A percentile compares a stretch with the other conserved stretches of the same genome.
These are phyloP conservation scores for Glossophaga mutica DNA, from an alignment of 2,797 vertebrate species.

Conservation along the genomic window DNA sequence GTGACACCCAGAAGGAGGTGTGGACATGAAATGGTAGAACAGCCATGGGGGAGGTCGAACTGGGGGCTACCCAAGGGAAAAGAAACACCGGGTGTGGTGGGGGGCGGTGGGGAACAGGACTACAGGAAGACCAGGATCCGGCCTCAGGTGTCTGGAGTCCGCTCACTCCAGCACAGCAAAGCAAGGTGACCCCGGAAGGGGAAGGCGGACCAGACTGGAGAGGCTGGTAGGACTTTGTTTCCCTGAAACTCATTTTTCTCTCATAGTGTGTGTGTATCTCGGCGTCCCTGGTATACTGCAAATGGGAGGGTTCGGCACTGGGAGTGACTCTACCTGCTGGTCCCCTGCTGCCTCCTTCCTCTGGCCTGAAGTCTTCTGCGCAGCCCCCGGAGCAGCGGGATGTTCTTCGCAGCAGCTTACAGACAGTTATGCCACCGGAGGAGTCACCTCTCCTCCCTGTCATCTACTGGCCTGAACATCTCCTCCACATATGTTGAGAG, in stretches of 20 bases:
- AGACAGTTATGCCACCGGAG: neutral
- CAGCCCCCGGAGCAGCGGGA: rapidly evolving
- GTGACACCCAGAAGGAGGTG: rapidly evolving
- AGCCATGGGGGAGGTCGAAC: neutral
- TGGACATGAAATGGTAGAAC: neutral
- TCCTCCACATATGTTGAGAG: neutral
- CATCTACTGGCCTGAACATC: neutral
- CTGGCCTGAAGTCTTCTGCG: neutral
- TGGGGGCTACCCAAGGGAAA: neutral
- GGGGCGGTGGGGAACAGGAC: neutral
- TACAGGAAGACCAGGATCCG: neutral
- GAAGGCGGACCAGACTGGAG: neutral
- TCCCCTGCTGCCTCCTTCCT: neutral
- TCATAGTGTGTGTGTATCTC: neutral
- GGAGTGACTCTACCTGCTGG: neutral
- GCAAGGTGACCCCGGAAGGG: neutral
- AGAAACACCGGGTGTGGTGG: neutral
- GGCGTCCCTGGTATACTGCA: neutral
- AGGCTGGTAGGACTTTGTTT: neutral
- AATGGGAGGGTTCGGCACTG: rapidly evolving
- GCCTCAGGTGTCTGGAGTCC: neutral
- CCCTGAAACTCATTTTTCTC: neutral
- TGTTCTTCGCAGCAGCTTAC: neutral
- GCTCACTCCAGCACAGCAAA: neutral
- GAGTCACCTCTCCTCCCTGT: no score